Conservation (phyloP, 2,888 invertebrate species). For the Epinotia brunnichana region DNA sequence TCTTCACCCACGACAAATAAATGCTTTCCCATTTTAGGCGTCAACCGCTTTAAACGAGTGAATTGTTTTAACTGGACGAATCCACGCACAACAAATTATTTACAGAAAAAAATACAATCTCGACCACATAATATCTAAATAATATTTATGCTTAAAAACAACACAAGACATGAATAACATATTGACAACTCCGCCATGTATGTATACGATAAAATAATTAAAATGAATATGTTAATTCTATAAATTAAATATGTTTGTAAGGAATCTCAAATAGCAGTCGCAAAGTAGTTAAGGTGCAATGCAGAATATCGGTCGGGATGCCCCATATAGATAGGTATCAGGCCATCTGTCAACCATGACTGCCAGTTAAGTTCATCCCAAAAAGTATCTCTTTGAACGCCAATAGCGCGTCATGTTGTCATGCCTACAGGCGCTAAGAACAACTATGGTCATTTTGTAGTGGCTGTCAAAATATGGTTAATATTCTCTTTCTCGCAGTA, state of each 20-base stretch:
- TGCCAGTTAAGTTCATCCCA: no score
- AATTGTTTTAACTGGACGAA: slow-evolving; percentile 65
- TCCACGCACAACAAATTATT: slow-evolving; percentile 72
- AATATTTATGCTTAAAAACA: slow-evolving; percentile 32
- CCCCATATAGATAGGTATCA: no score
- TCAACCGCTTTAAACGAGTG: slow-evolving; percentile 35
- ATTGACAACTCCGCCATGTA: slow-evolving; percentile 12
- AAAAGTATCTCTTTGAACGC: no score
- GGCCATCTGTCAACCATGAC: no score
- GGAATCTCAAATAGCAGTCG: background rate
- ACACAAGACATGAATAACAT: slow-evolving; percentile 22
- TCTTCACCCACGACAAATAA: slow-evolving; percentile 56
- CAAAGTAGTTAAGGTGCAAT: background rate
- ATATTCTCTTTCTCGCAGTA: no score
- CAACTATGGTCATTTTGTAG: no score
- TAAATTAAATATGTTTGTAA: slow-evolving; percentile 3
- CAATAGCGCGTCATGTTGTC: no score
- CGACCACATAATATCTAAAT: slow-evolving; percentile 56
- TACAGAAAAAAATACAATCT: slow-evolving; percentile 77
- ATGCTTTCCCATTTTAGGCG: slow-evolving; percentile 64
- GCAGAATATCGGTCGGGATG: no score
- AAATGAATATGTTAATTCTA: slow-evolving; percentile 5
- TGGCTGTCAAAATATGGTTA: no score
- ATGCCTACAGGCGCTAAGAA: no score
- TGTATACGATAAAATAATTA: slow-evolving; percentile 2